Evolutionary conservation across 1,140 invertebrate species (phyloP).

Genomic region (Hylyphantes graminicola): DNA sequence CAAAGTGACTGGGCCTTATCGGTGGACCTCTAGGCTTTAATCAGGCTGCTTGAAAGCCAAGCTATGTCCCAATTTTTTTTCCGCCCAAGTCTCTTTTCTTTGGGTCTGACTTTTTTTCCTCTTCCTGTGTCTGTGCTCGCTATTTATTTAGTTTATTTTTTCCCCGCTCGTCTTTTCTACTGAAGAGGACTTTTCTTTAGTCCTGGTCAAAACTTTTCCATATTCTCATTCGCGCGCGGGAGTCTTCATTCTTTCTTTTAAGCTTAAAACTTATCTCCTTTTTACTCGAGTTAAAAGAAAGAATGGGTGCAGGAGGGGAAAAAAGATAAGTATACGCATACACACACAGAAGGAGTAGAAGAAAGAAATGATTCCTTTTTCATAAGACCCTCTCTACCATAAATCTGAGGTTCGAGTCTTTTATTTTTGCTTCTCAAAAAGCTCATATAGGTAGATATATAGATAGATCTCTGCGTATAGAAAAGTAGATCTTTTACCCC

Average conservation of each 20-base stretch:
- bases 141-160: slow-evolving; percentile 57
- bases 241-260: slow-evolving; percentile 55
- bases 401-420: slow-evolving; percentile 35
- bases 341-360: slow-evolving; percentile 16
- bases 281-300: slow-evolving; percentile 50
- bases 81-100: slow-evolving; percentile 38
- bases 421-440: slow-evolving; percentile 53
- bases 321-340: not conserved
- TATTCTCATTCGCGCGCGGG: slow-evolving; percentile 51
- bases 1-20: slow-evolving; percentile 52
- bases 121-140: slow-evolving; percentile 39
- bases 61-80: slow-evolving; percentile 61
- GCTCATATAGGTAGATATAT: slow-evolving; percentile 58
- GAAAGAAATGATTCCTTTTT: slow-evolving; percentile 57
- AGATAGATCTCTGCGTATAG: slow-evolving; percentile 49
- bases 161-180: not conserved
- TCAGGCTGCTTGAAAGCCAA: slow-evolving; percentile 59
- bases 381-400: slow-evolving; percentile 46
- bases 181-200: slow-evolving; percentile 48
- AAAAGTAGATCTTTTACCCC: slow-evolving; percentile 55
- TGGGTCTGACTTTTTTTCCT: slow-evolving; percentile 28
- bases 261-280: slow-evolving; percentile 60
- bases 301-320: not conserved
- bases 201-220: slow-evolving; percentile 61
- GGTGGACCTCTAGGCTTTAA: slow-evolving; percentile 56